A percentile compares a stretch with the other conserved stretches of the same genome.
Conservation (phyloP, 2,888 invertebrate species). For the Eurytoma californica region DNA sequence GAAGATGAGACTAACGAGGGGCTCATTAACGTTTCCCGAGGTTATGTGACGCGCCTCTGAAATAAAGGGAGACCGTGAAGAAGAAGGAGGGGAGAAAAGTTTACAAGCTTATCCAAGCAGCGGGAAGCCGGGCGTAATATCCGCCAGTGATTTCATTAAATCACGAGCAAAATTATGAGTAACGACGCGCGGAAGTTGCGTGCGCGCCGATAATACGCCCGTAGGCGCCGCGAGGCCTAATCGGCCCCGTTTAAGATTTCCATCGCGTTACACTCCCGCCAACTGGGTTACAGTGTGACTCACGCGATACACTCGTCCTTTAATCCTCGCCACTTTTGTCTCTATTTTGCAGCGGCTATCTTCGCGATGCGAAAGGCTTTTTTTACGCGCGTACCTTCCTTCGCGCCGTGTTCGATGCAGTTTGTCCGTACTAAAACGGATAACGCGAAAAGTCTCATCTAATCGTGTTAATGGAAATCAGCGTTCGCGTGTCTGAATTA, state of each 20-base stretch:
- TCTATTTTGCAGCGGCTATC: too few relatives aligned
- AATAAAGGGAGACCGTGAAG: neutral
- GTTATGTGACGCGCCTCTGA: constrained; percentile 7
- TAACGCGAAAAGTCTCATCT: too few relatives aligned
- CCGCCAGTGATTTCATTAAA: constrained; percentile 55
- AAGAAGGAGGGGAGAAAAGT: constrained; percentile 14
- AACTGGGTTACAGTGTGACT: constrained; percentile 15
- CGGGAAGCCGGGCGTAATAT: constrained; percentile 30
- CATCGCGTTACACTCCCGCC: constrained; percentile 34
- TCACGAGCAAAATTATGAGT: constrained; percentile 54
- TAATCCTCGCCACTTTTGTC: neutral
- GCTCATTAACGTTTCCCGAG: constrained; percentile 41
- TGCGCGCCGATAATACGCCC: constrained; percentile 45
- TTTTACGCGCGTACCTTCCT: neutral
- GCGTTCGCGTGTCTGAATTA: too few relatives aligned
- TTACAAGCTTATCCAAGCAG: constrained; percentile 19
- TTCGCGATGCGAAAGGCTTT: neutral
- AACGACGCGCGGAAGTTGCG: constrained; percentile 48
- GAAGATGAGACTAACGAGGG: constrained; percentile 36
- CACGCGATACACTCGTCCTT: neutral
- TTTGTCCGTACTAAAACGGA: too few relatives aligned
- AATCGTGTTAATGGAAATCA: too few relatives aligned
- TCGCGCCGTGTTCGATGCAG: too few relatives aligned
- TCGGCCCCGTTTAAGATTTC: constrained; percentile 55
- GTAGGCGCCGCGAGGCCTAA: constrained; percentile 29